Base-by-base conservation (phyloP, 2,888 invertebrate species). In the Apamea sordens region DNA sequence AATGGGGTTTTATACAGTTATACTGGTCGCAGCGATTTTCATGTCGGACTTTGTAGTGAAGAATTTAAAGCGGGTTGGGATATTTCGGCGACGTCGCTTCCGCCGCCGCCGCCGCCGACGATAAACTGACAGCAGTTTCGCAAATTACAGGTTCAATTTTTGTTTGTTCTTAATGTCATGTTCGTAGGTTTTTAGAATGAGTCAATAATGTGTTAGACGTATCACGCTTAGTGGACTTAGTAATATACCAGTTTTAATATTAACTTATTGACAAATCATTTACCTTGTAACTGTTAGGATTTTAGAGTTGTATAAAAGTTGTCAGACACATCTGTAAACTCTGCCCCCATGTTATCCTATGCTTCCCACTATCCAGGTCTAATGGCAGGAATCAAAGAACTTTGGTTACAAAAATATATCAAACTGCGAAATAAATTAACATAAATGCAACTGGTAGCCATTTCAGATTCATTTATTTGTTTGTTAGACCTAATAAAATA, bases 51-150 rank as follows among this genome's bases (percentile, higher is more conserved):
- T 63, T 24, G 21, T 82, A 21, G 21, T 72, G n/a, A 82, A 36
- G n/a, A 82, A 85, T 32, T 1, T 85, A 18, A 63, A 7, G 18
- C 47, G 65, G 11, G 67, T 86, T 61, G 84, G 64, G 21, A 28
- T 84, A 18, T 56, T 84, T 24, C 36, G 80, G 7, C 50, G 50
- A 18, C 75, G 68, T 2, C 70, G 69, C 0, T 5, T 47, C 47
- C 72, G 41, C 41, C 41, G 41, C 15, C 24, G 56, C 18, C 28
- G 41, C 0, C 21, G 61, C 7, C 36, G 47, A 24, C 67, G 28
- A 15, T 77, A 28, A 47, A 41, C 28, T 63, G 11, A 28, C 15
- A 47, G 41, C 10, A 18, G 59, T 53, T 61, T 36, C 11, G 6
- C 68, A 44, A 8, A 2, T 74, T 59, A 24, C 41, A 44, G 21